phyloP scores from a whole-genome alignment of 2,888 invertebrate species.

The Apeira syringaria region DNA sequence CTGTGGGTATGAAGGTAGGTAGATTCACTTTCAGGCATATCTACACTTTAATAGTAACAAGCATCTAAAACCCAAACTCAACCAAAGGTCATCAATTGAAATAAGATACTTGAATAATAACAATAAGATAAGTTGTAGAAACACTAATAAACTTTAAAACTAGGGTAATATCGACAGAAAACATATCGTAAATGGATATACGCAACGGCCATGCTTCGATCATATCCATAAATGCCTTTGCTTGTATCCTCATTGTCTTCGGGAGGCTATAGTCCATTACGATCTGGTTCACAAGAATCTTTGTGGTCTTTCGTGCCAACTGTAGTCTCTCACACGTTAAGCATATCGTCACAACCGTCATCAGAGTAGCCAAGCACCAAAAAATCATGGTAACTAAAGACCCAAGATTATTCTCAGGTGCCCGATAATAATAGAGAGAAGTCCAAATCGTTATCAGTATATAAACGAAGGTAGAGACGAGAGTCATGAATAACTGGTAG shows the following conservation, averaged over 20 bases:
- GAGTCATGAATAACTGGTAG: conserved; percentile 57
- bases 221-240: conserved; percentile 62
- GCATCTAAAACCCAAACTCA: too few species aligned
- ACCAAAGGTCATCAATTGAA: too few species aligned
- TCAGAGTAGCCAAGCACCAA: conserved; percentile 48
- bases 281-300: conserved; percentile 54
- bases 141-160: conserved; percentile 66
- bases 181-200: conserved; percentile 58
- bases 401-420: conserved; percentile 33
- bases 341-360: conserved; percentile 48
- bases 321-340: conserved; percentile 52
- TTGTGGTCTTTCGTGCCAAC: conserved; percentile 46
- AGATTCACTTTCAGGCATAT: too few species aligned
- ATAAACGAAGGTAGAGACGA: conserved; percentile 53
- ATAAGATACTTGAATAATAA: conserved; percentile 63
- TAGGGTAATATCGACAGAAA: conserved; percentile 59
- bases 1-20: too few species aligned
- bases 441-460: conserved; percentile 58
- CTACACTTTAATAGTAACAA: too few species aligned
- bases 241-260: conserved; percentile 51
- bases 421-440: conserved; percentile 46
- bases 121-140: conserved; percentile 64
- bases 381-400: conserved; percentile 41
- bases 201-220: conserved; percentile 59
- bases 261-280: conserved; percentile 63